These are phyloP conservation scores for Eupithecia centaureata DNA, from an alignment of 2,888 invertebrate genomes.

Conservation along the genomic window DNA sequence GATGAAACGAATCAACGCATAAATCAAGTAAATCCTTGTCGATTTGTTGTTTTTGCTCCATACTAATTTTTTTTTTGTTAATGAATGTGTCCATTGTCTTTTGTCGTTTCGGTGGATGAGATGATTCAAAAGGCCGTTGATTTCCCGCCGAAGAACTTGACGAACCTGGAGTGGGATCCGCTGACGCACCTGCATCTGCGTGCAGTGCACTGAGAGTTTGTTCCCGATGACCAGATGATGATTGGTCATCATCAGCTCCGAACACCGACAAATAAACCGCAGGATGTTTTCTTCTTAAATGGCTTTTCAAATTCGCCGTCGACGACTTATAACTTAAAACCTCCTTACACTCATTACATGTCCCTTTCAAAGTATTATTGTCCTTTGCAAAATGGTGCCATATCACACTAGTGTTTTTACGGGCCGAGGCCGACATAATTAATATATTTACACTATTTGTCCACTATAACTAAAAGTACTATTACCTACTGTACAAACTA, in stretches of 20 bases:
- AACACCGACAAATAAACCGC: neutral
- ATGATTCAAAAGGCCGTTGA: neutral
- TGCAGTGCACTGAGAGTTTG: neutral
- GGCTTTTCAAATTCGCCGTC: slow-evolving; percentile 4
- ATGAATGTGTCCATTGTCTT: neutral
- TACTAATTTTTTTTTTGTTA: slow-evolving; percentile 8
- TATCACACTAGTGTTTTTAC: slow-evolving; percentile 12
- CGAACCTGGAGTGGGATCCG: neutral
- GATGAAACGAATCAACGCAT: slow-evolving; percentile 11
- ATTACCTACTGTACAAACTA: no score
- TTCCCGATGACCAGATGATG: neutral
- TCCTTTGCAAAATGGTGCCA: slow-evolving; percentile 9
- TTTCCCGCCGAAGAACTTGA: neutral
- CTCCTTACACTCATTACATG: slow-evolving; percentile 10
- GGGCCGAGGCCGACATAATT: no score
- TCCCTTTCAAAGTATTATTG: slow-evolving; percentile 4
- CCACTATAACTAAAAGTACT: no score
- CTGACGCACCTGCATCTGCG: neutral
- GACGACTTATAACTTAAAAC: slow-evolving; percentile 10
- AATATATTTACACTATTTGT: no score
- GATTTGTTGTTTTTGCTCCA: slow-evolving; percentile 10
- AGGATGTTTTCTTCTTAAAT: slow-evolving; percentile 8
- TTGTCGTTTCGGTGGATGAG: slow-evolving; percentile 10
- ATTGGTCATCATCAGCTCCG: neutral
- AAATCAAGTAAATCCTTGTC: slow-evolving; percentile 8